Evolutionary conservation across 2,797 vertebrate genomes (phyloP).

Genomic region (Sebastes minor): DNA sequence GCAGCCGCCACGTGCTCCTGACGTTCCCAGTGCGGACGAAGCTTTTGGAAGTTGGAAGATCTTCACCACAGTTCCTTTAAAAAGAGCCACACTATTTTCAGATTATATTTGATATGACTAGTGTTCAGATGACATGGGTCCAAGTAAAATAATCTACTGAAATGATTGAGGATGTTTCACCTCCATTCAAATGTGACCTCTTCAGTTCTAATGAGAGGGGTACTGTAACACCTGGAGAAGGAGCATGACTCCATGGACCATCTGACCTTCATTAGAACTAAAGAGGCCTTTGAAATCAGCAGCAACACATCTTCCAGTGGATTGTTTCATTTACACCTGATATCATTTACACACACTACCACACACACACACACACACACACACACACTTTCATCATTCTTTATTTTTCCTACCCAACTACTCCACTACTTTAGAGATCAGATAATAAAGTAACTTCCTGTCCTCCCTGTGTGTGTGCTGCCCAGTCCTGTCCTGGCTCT

Average conservation of each 20-base stretch:
- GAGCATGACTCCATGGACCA: not conserved
- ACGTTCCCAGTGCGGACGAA: no score
- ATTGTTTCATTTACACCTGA: not conserved
- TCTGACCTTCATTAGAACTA: not conserved
- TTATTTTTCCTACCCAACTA: not conserved
- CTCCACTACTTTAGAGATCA: not conserved
- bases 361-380: not conserved
- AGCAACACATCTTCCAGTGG: not conserved
- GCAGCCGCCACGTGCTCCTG: no score
- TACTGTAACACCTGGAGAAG: not conserved
- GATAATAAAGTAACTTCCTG: not conserved
- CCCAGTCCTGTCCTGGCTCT: constrained; percentile 43
- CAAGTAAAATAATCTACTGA: not conserved
- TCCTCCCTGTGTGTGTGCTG: constrained; percentile 27
- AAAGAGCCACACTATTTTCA: not conserved
- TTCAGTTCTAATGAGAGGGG: not conserved
- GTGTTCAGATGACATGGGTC: not conserved
- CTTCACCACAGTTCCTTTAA: not conserved
- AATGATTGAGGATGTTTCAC: not conserved
- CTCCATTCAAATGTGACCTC: not conserved
- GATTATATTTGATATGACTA: not conserved
- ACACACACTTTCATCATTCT: not conserved
- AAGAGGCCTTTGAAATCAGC: not conserved
- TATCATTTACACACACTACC: not conserved
- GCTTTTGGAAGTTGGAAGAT: not conserved